Evolutionary conservation across 2,888 invertebrate genomes (phyloP).

Genomic region (Meiosimyza decipiens): DNA sequence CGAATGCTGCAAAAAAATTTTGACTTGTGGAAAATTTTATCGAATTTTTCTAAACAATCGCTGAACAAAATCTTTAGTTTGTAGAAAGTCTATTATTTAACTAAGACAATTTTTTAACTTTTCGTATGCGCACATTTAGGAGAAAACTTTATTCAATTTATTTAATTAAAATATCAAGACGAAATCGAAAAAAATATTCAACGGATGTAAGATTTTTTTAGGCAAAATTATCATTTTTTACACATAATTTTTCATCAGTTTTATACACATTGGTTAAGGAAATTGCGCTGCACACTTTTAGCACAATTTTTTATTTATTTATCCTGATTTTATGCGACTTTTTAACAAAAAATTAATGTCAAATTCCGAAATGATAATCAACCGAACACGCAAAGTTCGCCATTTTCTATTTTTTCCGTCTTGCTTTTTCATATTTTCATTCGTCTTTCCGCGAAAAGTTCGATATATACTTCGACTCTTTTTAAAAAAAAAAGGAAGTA

Average conservation of each 20-base stretch:
- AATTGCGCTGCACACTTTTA: neutral
- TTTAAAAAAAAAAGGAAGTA: too few species aligned
- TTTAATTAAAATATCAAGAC: too few species aligned
- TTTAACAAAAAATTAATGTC: slow-evolving; percentile 48
- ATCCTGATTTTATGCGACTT: slow-evolving; percentile 35
- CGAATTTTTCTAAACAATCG: neutral
- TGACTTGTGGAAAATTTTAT: slow-evolving; percentile 5
- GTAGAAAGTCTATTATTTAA: too few species aligned
- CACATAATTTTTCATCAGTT: slow-evolving; percentile 6
- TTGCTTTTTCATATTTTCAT: slow-evolving; percentile 42
- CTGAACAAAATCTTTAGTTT: neutral
- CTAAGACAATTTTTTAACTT: neutral
- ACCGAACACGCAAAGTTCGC: slow-evolving; percentile 54
- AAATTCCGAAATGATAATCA: slow-evolving; percentile 55
- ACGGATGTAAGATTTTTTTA: neutral
- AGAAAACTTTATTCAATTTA: too few species aligned
- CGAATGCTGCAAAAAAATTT: slow-evolving; percentile 27
- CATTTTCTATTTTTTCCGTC: slow-evolving; percentile 55
- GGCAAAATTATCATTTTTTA: slow-evolving; percentile 17
- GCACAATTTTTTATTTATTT: slow-evolving; percentile 10
- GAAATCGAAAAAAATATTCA: neutral
- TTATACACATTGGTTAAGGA: slow-evolving; percentile 2
- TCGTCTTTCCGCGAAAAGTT: neutral
- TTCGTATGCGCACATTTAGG: neutral
- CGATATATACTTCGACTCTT: too few species aligned